These are phyloP conservation scores for Hydropsyche betteni DNA, from an alignment of 2,888 invertebrate genomes.

Conservation along the genomic window DNA sequence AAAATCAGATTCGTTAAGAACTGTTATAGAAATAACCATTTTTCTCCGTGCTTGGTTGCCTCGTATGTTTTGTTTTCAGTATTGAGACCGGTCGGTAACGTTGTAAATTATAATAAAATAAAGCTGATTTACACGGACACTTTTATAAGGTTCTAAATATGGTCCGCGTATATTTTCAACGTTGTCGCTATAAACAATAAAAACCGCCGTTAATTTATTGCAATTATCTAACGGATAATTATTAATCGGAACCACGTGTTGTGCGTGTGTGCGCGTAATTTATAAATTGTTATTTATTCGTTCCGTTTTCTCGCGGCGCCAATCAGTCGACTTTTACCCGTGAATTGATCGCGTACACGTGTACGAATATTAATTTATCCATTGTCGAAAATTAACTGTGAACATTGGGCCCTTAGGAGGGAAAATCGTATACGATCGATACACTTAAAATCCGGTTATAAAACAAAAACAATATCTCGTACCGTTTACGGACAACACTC, in stretches of 20 bases:
- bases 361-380: not conserved
- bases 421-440: constrained; percentile 1
- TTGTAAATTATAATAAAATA: constrained; percentile 11
- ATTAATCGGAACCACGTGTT: constrained; percentile 19
- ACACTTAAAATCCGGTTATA: constrained; percentile 46
- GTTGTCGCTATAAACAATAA: not conserved
- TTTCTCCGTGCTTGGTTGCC: no score
- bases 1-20: no score
- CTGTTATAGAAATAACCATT: no score
- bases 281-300: constrained; percentile 5
- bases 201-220: constrained; percentile 15
- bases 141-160: constrained; percentile 35
- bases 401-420: not conserved
- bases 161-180: not conserved
- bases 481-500: constrained; percentile 37
- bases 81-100: no score
- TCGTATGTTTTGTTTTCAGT: no score
- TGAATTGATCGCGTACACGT: not conserved
- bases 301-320: constrained; percentile 10
- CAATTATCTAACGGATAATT: constrained; percentile 16
- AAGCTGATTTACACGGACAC: constrained; percentile 36
- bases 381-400: not conserved
- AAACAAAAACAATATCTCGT: constrained; percentile 43
- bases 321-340: constrained; percentile 6
- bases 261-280: not conserved